These are phyloP conservation scores for Lochmaea crataegi DNA, from an alignment of 2,888 invertebrate genomes.

Conservation along the genomic window DNA sequence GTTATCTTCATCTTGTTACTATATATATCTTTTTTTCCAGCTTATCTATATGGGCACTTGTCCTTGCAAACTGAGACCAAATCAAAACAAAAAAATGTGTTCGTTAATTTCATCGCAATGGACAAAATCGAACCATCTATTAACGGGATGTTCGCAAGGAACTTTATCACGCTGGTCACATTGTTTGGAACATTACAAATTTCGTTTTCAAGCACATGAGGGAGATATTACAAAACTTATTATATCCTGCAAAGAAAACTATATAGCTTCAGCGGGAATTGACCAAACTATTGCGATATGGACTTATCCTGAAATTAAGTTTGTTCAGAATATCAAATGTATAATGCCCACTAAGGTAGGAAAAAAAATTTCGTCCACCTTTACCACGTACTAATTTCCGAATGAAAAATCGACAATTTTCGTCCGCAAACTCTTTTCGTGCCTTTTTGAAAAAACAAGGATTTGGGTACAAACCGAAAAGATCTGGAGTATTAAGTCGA, in stretches of 20 bases:
- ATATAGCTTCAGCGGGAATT: constrained; percentile 49
- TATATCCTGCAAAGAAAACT: constrained; percentile 51
- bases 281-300: constrained; percentile 49
- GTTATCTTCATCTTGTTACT: not conserved
- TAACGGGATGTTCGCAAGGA: constrained; percentile 51
- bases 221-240: constrained; percentile 48
- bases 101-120: constrained; percentile 44
- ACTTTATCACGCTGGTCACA: constrained; percentile 43
- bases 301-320: constrained; percentile 43
- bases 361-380: too few relatives aligned
- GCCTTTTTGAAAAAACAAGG: too few relatives aligned
- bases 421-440: too few relatives aligned
- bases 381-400: too few relatives aligned
- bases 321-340: constrained; percentile 13
- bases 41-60: constrained; percentile 23
- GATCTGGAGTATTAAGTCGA: too few relatives aligned
- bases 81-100: constrained; percentile 27
- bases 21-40: constrained; percentile 24
- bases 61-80: constrained; percentile 13
- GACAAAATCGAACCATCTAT: constrained; percentile 40
- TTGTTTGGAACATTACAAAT: constrained; percentile 14
- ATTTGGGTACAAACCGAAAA: too few relatives aligned
- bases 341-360: constrained; percentile 29
- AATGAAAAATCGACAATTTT: too few relatives aligned
- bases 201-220: constrained; percentile 37